Evolutionary conservation across 1,140 invertebrate species (phyloP), one percentile per base, ranked within the genome.

Genomic region (Rhagoletis pomonella): DNA sequence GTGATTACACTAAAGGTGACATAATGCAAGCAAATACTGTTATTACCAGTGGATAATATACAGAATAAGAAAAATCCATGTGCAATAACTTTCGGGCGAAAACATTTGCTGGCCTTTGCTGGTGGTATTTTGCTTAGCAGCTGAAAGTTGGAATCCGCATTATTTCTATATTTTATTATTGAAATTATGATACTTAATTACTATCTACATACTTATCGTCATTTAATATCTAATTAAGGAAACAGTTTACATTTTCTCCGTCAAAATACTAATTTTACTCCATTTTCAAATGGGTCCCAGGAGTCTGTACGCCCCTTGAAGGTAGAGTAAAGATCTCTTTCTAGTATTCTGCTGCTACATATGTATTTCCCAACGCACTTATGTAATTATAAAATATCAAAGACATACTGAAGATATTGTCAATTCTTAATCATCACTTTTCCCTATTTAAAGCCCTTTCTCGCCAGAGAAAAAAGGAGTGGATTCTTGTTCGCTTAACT

Each of bases 1-100:
- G 89, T 90, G 90, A 91, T 91, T 90, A 86, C 69, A 81, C 77
- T 44, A 14, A 29, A 50, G 81, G 65, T 87, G 69, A 87, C 86
- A 87, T 87, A 87, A 87, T 87, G 67, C 50, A 62, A 1, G 10
- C 39, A 62, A 62, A 85, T 62, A 60, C 19, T 5, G 3, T 19
- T 81, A 6, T 7, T 47, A 6, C 17, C n/a, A n/a, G 6, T 73
- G n/a, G 62, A 7, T 59, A 59, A 6, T 29, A 29, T 29, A 29
- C 29, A 29, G 29, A 29, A 29, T 0, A 29, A 29, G 29, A 29
- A 29, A 29, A 29, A 29, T 29, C 29, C 29, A 10, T 55, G 1
- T 62, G 7, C 60, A 62, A 4, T 4, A 17, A 62, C 17, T 14
- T 62, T 62, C 60, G 17, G 10, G 17, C 60, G 17, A 1, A 62